Percentiles rank a stretch among this genome's conserved stretches.
Evolutionary conservation across 2,113 vertebrate genomes (phyloP).

Genomic region (Amblyornis subalaris): DNA sequence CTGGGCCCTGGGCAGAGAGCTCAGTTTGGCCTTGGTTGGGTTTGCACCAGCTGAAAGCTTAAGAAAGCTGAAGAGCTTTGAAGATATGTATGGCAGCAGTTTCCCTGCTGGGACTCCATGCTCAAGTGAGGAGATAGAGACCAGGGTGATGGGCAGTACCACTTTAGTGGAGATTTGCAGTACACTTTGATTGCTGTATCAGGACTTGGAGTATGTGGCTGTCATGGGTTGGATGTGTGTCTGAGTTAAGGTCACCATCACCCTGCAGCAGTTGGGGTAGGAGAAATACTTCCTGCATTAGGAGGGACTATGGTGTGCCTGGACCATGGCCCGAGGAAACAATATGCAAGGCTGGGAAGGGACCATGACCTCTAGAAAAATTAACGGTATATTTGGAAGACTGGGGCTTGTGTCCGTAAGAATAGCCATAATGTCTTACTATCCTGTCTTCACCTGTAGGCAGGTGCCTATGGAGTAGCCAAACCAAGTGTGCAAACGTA

Average conservation of each 20-base stretch:
- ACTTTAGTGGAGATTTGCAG: neutral
- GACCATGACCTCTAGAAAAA: neutral
- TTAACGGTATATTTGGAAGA: neutral
- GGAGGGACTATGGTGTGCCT: neutral
- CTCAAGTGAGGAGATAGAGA: neutral
- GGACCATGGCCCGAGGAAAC: neutral
- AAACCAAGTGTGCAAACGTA: neutral
- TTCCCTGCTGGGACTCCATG: neutral
- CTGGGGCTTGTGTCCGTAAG: neutral
- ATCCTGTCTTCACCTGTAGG: neutral
- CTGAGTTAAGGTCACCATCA: neutral
- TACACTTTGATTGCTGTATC: neutral
- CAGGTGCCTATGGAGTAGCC: neutral
- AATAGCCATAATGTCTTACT: neutral
- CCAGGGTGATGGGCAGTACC: no score
- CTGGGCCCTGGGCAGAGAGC: neutral
- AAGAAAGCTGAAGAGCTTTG: neutral
- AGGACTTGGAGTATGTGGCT: neutral
- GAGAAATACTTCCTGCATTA: neutral
- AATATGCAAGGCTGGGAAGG: neutral
- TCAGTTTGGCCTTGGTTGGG: neutral
- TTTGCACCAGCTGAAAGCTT: neutral
- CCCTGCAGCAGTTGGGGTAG: neutral
- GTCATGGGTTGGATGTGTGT: neutral
- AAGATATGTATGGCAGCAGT: neutral